A percentile compares a stretch with the other conserved stretches of the same genome.
phyloP scores from a whole-genome alignment of 2,888 invertebrate genomes.

The Melangyna quadrimaculata region DNA sequence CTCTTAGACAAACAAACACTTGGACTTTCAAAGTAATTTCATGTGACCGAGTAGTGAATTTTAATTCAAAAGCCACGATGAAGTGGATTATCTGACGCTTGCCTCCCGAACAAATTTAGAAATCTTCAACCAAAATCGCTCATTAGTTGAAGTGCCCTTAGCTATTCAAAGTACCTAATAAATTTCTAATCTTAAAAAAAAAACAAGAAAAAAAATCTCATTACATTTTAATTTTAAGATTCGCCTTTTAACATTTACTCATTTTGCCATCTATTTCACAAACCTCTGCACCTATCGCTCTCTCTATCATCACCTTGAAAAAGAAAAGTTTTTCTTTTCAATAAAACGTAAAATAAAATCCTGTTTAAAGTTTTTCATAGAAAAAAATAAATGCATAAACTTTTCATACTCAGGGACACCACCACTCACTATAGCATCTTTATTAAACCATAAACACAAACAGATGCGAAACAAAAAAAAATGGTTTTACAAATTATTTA shows the following conservation, averaged over 20 bases:
- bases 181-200: not conserved
- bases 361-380: not conserved
- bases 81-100: no score
- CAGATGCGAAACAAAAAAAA: not conserved
- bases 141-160: not conserved
- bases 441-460: not conserved
- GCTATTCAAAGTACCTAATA: not conserved
- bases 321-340: conserved; percentile 7
- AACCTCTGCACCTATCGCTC: not conserved
- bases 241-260: not conserved
- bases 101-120: no score
- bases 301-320: not conserved
- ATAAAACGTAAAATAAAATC: not conserved
- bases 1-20: no score
- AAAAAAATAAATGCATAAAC: not conserved
- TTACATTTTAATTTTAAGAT: not conserved
- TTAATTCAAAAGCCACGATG: no score
- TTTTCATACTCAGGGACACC: conserved; percentile 11
- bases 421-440: not conserved
- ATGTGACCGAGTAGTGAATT: no score
- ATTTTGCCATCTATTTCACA: not conserved
- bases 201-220: not conserved
- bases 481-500: conserved; percentile 33
- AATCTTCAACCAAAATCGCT: not conserved
- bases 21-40: no score